Conservation (phyloP, 2,113 vertebrate genomes). For the Chauna torquata region DNA sequence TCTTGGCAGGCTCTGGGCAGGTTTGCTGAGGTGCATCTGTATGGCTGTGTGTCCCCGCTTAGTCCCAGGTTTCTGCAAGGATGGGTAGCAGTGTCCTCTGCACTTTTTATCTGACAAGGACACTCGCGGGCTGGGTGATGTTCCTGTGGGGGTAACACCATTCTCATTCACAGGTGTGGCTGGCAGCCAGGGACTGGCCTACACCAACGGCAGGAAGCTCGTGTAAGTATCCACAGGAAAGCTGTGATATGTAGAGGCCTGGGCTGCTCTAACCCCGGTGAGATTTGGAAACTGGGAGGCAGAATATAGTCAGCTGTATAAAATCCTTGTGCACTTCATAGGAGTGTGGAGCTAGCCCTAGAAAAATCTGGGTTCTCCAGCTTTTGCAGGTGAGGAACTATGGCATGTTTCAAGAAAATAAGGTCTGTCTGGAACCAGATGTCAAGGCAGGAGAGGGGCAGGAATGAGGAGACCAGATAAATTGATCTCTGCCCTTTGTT, state of each 20-base stretch:
- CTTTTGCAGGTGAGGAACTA: neutral
- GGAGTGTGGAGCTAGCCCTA: neutral
- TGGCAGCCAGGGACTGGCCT: conserved; percentile 75
- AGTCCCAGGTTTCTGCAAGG: neutral
- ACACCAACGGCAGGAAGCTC: conserved; percentile 77
- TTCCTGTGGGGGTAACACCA: neutral
- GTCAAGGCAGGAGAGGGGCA: neutral
- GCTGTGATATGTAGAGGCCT: neutral
- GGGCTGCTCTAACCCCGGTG: neutral
- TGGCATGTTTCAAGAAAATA: neutral
- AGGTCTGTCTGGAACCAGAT: neutral
- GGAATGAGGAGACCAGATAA: neutral
- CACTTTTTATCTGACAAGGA: neutral
- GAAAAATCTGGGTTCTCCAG: neutral
- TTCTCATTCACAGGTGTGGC: conserved; percentile 76
- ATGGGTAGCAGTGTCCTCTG: neutral
- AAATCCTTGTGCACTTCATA: neutral
- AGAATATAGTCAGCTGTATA: neutral
- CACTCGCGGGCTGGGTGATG: neutral
- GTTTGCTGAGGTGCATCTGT: neutral
- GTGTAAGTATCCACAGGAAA: conserved; percentile 77
- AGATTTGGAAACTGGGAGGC: neutral
- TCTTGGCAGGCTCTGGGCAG: neutral
- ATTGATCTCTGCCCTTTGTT: neutral
- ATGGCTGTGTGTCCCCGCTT: neutral